Evolutionary conservation across 2,888 invertebrate species (phyloP).

Genomic region (Bombylius major): DNA sequence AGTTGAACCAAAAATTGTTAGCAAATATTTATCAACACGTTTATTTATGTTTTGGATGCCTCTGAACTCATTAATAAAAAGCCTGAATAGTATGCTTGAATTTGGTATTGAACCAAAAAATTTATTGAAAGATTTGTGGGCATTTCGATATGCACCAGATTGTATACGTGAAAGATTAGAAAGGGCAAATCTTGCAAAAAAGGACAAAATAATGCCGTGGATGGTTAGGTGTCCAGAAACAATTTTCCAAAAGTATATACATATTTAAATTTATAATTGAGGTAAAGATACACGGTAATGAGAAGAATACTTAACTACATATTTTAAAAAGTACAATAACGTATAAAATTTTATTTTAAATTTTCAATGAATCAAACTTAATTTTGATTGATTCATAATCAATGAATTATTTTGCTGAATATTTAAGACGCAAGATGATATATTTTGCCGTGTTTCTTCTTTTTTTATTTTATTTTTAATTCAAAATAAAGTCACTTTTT

Average conservation of each 20-base stretch:
- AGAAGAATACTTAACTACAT: neutral
- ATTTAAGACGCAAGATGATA: too few relatives aligned
- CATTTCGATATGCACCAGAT: slow-evolving; percentile 45
- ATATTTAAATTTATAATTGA: neutral
- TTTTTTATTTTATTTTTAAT: slow-evolving; percentile 4
- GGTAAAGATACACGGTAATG: neutral
- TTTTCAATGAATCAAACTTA: too few relatives aligned
- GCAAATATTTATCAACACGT: slow-evolving; percentile 40
- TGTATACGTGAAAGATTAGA: slow-evolving; percentile 42
- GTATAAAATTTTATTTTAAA: neutral
- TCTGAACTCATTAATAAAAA: slow-evolving; percentile 42
- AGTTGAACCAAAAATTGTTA: slow-evolving; percentile 37
- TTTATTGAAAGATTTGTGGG: slow-evolving; percentile 49
- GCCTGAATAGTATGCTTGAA: slow-evolving; percentile 41
- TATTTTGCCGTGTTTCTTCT: neutral
- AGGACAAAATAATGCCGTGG: slow-evolving; percentile 48
- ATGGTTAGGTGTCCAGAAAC: slow-evolving; percentile 50
- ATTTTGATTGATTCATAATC: too few relatives aligned
- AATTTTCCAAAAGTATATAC: slow-evolving; percentile 44
- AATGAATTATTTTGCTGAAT: too few relatives aligned
- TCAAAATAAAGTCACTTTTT: slow-evolving; percentile 33
- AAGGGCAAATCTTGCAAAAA: slow-evolving; percentile 38
- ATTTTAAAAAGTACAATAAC: neutral
- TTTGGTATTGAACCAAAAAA: slow-evolving; percentile 42
- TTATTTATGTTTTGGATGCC: slow-evolving; percentile 44